Base-by-base conservation (phyloP, 2,888 invertebrate genomes). In the Heliothis peltigera region DNA sequence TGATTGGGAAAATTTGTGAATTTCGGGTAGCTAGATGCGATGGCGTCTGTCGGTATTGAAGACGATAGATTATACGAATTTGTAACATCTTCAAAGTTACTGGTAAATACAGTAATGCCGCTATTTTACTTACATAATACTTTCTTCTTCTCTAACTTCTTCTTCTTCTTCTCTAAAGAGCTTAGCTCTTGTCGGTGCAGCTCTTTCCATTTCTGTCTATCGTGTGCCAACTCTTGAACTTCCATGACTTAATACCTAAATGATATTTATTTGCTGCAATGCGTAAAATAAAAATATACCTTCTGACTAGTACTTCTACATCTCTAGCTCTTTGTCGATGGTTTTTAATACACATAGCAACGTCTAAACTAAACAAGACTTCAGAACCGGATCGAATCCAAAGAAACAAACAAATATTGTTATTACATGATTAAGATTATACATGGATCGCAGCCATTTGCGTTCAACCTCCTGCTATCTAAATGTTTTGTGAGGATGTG, bases 381-480 rank as follows among this genome's bases (percentile, higher is more conserved):
- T 21, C 12, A 61, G 44, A 70, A 76, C 77, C 43, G 64, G 72
- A 28, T 28, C 21, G 15, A 32, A 44, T 18, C 35, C 18, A 68
- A 74, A 77, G 57, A 77, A 80, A 63, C 59, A 19, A 69, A 64
- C 63, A 49, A 69, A 78, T 75, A 51, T 66, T 63, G 55, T 70
- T 64, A 67, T 67, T 62, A 73, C 58, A 48, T 61, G 79, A 81
- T 68, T 74, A 74, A 65, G 75, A 81, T 77, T 61, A 46, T 59
- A 48, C 47, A 64, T 59, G 28, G 53, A 77, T 65, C 32, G 55
- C 56, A 44, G 49, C 64, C 57, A 67, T 53, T 67, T 64, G 58
- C 63, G 32, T n/a, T 44, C 58, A 78, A 51, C 58, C 67, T 64
- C 39, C 43, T 52, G 43, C 32, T 81, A 81, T 78, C 79, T 75